These are phyloP conservation scores for Octodon degus DNA, from an alignment of 2,113 vertebrate species.

Conservation along the genomic window DNA sequence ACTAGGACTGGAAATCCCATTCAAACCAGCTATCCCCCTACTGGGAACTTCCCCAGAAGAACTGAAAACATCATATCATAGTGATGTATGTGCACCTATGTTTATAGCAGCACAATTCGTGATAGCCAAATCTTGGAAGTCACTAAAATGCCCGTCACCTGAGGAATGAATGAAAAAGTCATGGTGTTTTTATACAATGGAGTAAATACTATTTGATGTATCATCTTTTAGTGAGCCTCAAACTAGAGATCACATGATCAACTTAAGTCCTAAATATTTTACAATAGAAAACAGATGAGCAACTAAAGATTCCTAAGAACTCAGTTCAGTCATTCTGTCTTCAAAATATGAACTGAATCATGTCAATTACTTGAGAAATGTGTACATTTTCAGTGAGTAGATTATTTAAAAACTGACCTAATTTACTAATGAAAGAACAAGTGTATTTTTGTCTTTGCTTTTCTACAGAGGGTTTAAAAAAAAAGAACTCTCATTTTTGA, in stretches of 20 bases:
- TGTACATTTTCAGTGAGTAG: slow-evolving; percentile 50
- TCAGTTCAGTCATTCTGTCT: slow-evolving; percentile 56
- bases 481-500: slow-evolving; percentile 46
- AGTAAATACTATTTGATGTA: slow-evolving; percentile 70
- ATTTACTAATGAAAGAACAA: slow-evolving; percentile 69
- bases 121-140: too few species aligned
- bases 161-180: too few species aligned
- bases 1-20: too few species aligned
- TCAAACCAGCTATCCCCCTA: too few species aligned
- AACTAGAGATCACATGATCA: neutral
- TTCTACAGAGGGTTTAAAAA: neutral
- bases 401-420: slow-evolving; percentile 60
- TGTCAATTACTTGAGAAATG: slow-evolving; percentile 68
- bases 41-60: too few species aligned
- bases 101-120: too few species aligned
- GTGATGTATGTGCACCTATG: too few species aligned
- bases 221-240: slow-evolving; percentile 37
- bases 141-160: too few species aligned
- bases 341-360: slow-evolving; percentile 59
- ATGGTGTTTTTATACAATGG: too few species aligned
- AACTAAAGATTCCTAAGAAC: slow-evolving; percentile 48
- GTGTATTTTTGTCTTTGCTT: slow-evolving; percentile 51
- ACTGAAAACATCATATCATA: too few species aligned
- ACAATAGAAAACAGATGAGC: slow-evolving; percentile 67
- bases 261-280: slow-evolving; percentile 40